These are phyloP conservation scores for Antheraea assamensis DNA, from an alignment of 2,888 invertebrate species.

Conservation along the genomic window DNA sequence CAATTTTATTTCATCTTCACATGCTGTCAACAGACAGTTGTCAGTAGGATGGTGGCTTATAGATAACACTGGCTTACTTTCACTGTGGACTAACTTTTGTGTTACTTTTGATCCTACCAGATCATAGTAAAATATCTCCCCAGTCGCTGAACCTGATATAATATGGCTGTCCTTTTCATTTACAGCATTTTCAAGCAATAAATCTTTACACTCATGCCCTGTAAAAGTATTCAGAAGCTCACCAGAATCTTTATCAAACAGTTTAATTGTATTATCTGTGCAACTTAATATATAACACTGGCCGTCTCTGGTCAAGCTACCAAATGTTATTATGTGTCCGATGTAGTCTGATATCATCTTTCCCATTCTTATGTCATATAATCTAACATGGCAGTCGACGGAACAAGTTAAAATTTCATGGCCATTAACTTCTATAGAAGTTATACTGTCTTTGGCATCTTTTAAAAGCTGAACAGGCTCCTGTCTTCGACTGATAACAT, in stretches of 20 bases:
- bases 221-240: slow-evolving; percentile 84
- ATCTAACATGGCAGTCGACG: slow-evolving; percentile 92
- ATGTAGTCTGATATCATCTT: slow-evolving; percentile 91
- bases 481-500: slow-evolving; percentile 77
- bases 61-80: slow-evolving; percentile 88
- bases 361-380: slow-evolving; percentile 96
- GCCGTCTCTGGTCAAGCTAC: slow-evolving; percentile 93
- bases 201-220: slow-evolving; percentile 92
- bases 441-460: slow-evolving; percentile 97
- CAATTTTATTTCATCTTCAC: slow-evolving; percentile 86
- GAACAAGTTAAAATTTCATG: slow-evolving; percentile 95
- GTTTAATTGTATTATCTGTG: slow-evolving; percentile 89
- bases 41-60: slow-evolving; percentile 91
- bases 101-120: slow-evolving; percentile 85
- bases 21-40: slow-evolving; percentile 87
- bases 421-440: slow-evolving; percentile 89
- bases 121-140: slow-evolving; percentile 94
- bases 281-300: slow-evolving; percentile 95
- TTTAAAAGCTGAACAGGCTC: slow-evolving; percentile 84
- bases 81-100: slow-evolving; percentile 74
- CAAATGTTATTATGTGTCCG: slow-evolving; percentile 92
- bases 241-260: slow-evolving; percentile 90
- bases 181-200: slow-evolving; percentile 93
- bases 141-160: slow-evolving; percentile 94
- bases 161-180: slow-evolving; percentile 92